These are phyloP conservation scores for Lucinisca nassula DNA, from an alignment of 2,888 invertebrate species.

Conservation along the genomic window DNA sequence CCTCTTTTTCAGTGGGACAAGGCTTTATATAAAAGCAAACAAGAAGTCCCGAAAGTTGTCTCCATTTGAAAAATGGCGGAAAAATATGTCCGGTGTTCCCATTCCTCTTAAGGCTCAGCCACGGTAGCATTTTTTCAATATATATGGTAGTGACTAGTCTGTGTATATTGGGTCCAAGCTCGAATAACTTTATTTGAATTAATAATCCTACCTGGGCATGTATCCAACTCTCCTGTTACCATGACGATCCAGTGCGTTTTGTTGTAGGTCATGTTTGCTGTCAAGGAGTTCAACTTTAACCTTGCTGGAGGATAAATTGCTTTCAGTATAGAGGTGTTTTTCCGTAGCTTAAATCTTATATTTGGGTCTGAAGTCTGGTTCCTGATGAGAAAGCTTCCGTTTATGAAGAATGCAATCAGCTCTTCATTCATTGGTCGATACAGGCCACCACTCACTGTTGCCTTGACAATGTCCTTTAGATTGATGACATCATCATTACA, in stretches of 20 bases:
- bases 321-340: constrained; percentile 78
- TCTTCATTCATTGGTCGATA: constrained; percentile 64
- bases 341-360: constrained; percentile 76
- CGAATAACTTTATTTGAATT: too few species aligned
- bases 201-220: constrained; percentile 78
- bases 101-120: too few species aligned
- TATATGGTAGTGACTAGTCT: too few species aligned
- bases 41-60: too few species aligned
- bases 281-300: constrained; percentile 77
- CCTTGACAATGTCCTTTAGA: constrained; percentile 69
- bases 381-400: constrained; percentile 75
- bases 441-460: constrained; percentile 74
- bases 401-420: constrained; percentile 63
- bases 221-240: constrained; percentile 69
- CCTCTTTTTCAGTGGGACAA: too few species aligned
- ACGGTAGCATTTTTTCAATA: too few species aligned
- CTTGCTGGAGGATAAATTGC: constrained; percentile 79
- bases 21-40: too few species aligned
- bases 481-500: constrained; percentile 68
- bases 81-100: too few species aligned
- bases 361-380: constrained; percentile 73
- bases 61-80: too few species aligned
- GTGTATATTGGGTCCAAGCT: too few species aligned
- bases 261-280: constrained; percentile 81
- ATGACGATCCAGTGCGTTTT: constrained; percentile 78